Evolutionary conservation across 2,113 vertebrate genomes (phyloP).

Genomic region (Meles meles): DNA sequence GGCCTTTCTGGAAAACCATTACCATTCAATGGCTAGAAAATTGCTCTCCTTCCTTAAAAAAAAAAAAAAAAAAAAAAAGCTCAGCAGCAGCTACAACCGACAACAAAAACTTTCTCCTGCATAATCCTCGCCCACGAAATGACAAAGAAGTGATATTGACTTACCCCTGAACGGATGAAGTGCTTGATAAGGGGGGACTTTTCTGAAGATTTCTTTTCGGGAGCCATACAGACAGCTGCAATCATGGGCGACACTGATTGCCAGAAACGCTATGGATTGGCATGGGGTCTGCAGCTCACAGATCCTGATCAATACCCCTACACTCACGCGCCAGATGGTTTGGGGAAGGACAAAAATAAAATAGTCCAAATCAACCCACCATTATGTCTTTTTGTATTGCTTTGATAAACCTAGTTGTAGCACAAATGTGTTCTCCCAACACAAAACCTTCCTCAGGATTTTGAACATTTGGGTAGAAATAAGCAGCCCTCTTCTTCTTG

Average conservation of each 20-base stretch:
- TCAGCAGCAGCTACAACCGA: conserved; percentile 28
- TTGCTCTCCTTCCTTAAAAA: conserved; percentile 68
- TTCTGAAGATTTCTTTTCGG: conserved; percentile 75
- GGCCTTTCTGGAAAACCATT: conserved; percentile 75
- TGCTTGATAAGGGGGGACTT: conserved; percentile 77
- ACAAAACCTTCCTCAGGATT: conserved; percentile 50
- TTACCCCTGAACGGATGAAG: conserved; percentile 78
- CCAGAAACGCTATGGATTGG: conserved; percentile 87
- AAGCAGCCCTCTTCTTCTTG: neutral
- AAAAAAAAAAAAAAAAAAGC: neutral
- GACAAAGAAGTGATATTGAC: conserved; percentile 79
- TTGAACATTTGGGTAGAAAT: neutral
- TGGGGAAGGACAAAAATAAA: conserved; percentile 79
- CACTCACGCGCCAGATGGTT: conserved; percentile 87
- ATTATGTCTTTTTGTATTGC: conserved; percentile 64
- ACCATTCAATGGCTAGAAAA: conserved; percentile 73
- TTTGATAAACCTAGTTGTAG: conserved; percentile 41
- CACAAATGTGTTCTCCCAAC: conserved; percentile 14
- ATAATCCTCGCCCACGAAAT: conserved; percentile 57
- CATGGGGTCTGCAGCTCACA: conserved; percentile 89
- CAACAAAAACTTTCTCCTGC: conserved; percentile 74
- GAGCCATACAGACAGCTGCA: conserved; percentile 84
- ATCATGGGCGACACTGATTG: conserved; percentile 79
- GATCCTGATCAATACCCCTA: conserved; percentile 88
- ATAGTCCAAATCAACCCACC: conserved; percentile 70